A percentile compares a stretch with the other conserved stretches of the same genome.
These are phyloP conservation scores for Dendrolimus kikuchii DNA, from an alignment of 1,140 invertebrate genomes.

Conservation along the genomic window DNA sequence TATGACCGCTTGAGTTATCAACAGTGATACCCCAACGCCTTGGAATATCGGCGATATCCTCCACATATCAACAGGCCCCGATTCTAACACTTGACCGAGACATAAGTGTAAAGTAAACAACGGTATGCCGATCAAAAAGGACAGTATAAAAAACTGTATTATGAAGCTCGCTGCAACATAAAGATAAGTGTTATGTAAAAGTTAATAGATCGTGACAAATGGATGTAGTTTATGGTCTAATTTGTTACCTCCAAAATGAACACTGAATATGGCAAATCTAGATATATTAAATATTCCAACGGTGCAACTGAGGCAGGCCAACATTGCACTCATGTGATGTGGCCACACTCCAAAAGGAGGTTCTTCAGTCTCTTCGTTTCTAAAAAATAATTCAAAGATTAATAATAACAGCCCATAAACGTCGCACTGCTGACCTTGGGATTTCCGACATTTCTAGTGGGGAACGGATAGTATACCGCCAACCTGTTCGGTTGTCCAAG, in stretches of 20 bases:
- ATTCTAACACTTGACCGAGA: slow-evolving; percentile 87
- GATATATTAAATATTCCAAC: slow-evolving; percentile 91
- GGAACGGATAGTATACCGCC: no score
- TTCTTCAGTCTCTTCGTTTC: slow-evolving; percentile 56
- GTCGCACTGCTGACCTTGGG: no score
- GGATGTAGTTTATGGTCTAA: slow-evolving; percentile 6
- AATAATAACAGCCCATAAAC: no score
- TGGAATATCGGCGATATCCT: slow-evolving; percentile 92
- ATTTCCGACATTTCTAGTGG: no score
- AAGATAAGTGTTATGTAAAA: slow-evolving; percentile 18
- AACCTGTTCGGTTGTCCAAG: no score
- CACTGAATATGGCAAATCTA: slow-evolving; percentile 88
- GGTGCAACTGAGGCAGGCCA: slow-evolving; percentile 88
- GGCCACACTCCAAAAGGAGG: slow-evolving; percentile 78
- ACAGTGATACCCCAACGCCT: slow-evolving; percentile 87
- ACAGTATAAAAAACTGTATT: slow-evolving; percentile 89
- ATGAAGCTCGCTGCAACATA: slow-evolving; percentile 85
- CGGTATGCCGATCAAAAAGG: slow-evolving; percentile 88
- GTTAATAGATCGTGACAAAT: slow-evolving; percentile 5
- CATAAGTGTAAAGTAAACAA: slow-evolving; percentile 88
- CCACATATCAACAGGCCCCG: slow-evolving; percentile 93
- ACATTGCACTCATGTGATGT: slow-evolving; percentile 83
- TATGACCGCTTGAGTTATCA: slow-evolving; percentile 85
- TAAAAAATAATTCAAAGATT: slow-evolving; percentile 15
- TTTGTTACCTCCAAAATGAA: slow-evolving; percentile 86